phyloP scores from a whole-genome alignment of 2,797 vertebrate species.

The Lagocephalus sceleratus region DNA sequence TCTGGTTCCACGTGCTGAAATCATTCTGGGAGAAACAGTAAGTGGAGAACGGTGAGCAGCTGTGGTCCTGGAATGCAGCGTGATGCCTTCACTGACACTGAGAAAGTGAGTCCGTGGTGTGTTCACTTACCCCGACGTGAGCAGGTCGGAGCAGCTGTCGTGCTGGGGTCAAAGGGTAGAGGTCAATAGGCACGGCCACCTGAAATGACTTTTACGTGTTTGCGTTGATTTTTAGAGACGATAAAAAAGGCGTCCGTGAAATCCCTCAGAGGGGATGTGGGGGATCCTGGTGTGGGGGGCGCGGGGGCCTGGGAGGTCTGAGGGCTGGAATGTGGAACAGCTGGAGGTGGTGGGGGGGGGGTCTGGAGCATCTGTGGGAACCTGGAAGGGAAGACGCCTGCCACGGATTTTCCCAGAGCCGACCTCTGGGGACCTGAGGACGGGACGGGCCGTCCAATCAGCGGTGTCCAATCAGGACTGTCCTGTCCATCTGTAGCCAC shows the following conservation, averaged over 20 bases:
- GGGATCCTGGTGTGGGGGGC: no score
- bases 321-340: slow-evolving; percentile 66
- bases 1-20: not conserved
- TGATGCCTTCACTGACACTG: slow-evolving; percentile 22
- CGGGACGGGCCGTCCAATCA: no score
- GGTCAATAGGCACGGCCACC: not conserved
- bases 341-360: no score
- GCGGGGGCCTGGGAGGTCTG: slow-evolving; percentile 63
- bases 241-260: no score
- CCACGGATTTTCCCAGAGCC: slow-evolving; percentile 43
- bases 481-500: no score
- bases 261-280: no score
- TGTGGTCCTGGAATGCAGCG: slow-evolving; percentile 3
- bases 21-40: slow-evolving; percentile 6
- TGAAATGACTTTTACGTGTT: no score
- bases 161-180: slow-evolving; percentile 2
- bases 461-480: slow-evolving; percentile 29
- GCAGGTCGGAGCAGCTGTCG: slow-evolving; percentile 39
- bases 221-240: no score
- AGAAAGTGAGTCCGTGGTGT: slow-evolving; percentile 3
- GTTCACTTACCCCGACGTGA: slow-evolving; percentile 38
- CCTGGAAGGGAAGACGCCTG: slow-evolving; percentile 45
- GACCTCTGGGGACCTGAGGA: slow-evolving; percentile 25
- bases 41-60: slow-evolving; percentile 20
- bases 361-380: slow-evolving; percentile 61